phyloP scores from a whole-genome alignment of 2,888 invertebrate genomes.

The Rapana venosa region DNA sequence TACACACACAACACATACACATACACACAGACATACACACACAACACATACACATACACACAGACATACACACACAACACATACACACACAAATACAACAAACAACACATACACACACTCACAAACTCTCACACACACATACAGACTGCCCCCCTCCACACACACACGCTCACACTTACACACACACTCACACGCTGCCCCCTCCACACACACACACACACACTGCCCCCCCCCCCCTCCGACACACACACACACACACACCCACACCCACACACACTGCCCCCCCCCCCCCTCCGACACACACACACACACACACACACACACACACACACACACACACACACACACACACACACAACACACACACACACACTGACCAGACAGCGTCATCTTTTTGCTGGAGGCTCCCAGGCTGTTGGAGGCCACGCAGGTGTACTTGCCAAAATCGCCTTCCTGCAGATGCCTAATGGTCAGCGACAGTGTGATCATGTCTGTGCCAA shows the following conservation, averaged over 20 bases:
- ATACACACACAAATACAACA: background rate
- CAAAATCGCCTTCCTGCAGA: conserved; percentile 60
- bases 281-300: too few species aligned
- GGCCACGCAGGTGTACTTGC: conserved; percentile 61
- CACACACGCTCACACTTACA: background rate
- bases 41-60: background rate
- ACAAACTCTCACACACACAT: background rate
- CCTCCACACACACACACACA: background rate
- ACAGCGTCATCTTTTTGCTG: conserved; percentile 58
- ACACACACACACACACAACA: conserved; percentile 13
- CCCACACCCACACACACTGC: conserved; percentile 23
- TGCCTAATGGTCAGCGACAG: conserved; percentile 59
- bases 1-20: conserved; percentile 38
- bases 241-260: conserved; percentile 4
- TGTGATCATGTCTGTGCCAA: conserved; percentile 49
- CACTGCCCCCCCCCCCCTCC: too few species aligned
- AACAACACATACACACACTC: background rate
- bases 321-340: conserved; percentile 23
- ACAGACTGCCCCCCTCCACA: background rate
- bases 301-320: conserved; percentile 23
- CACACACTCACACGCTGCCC: background rate
- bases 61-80: background rate
- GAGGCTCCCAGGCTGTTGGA: conserved; percentile 59
- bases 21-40: background rate
- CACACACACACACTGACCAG: conserved; percentile 54